Evolutionary conservation across 2,113 vertebrate genomes (phyloP).

Genomic region (Macaca mulatta): DNA sequence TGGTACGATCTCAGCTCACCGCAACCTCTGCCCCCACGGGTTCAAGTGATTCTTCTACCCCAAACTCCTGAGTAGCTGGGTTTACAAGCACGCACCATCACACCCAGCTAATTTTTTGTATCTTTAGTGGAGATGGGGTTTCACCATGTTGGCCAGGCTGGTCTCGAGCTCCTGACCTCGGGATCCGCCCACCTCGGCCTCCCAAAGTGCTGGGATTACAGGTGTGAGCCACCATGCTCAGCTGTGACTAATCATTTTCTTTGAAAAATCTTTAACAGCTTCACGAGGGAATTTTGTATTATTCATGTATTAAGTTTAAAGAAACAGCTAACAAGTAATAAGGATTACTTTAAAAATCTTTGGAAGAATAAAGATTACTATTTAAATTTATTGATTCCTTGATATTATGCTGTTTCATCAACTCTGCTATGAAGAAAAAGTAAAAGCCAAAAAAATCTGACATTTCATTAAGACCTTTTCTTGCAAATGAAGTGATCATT

Average conservation of each 20-base stretch:
- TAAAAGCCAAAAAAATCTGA: not conserved
- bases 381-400: not conserved
- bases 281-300: conserved; percentile 1
- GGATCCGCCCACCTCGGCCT: no score
- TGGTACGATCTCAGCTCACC: no score
- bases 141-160: no score
- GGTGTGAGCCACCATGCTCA: no score
- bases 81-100: no score
- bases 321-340: not conserved
- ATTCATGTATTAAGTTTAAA: conserved; percentile 38
- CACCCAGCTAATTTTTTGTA: no score
- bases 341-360: conserved; percentile 26
- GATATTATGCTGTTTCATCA: not conserved
- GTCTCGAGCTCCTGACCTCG: no score
- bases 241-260: not conserved
- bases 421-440: not conserved
- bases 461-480: conserved; percentile 29
- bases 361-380: not conserved
- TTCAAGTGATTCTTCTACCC: no score
- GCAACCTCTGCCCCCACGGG: no score
- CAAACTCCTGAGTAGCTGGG: no score
- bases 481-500: conserved; percentile 39
- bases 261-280: conserved; percentile 48
- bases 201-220: no score
- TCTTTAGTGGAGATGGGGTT: no score